Base-by-base conservation (phyloP, 2,888 invertebrate species). In the Drepanosiphum platanoidis region DNA sequence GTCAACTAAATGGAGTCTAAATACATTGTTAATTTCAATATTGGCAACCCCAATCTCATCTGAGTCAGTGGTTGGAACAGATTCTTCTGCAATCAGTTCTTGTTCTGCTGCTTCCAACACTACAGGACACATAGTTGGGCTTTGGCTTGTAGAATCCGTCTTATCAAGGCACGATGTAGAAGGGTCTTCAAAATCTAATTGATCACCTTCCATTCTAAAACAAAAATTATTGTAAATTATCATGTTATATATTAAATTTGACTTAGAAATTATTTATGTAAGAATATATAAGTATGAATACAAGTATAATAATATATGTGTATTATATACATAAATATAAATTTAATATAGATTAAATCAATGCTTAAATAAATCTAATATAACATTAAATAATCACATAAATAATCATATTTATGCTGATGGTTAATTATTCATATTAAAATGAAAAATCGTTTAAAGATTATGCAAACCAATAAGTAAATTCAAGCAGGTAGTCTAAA, bases 121-220 rank as follows among this genome's bases (percentile, higher is more conserved):
- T n/a, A 84, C 75, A 22, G 84, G 84, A 58, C 84, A 84, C 84
- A 84, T 84, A 4, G 81, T 86, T 1, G 84, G 86, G 74, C 86
- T 86, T 72, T 79, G 82, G 32, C 86, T 86, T n/a, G 81, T 86
- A 61, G 84, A 87, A 34, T 87, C 87, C 86, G 86, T 87, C 87
- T 87, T 87, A 70, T 87, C 87, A 77, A 77, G 75, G 30, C 39
- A 84, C 36, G 84, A 84, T 58, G 84, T 77, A 68, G 77, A 84
- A 58, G 84, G 84, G 58, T 84, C 84, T 70, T 84, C 84, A 70
- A 84, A 84, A 84, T 84, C 68, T 30, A 84, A 77, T 39, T 84
- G 75, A 66, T 68, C 39, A 52, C 84, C 84, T 84, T 84, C 84
- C 84, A 84, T 84, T 84, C 84, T 84, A 1, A 58, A 77, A 84